These are phyloP conservation scores for Rhynchonema sp. DNA, from an alignment of 2,888 invertebrate species.

Conservation along the genomic window DNA sequence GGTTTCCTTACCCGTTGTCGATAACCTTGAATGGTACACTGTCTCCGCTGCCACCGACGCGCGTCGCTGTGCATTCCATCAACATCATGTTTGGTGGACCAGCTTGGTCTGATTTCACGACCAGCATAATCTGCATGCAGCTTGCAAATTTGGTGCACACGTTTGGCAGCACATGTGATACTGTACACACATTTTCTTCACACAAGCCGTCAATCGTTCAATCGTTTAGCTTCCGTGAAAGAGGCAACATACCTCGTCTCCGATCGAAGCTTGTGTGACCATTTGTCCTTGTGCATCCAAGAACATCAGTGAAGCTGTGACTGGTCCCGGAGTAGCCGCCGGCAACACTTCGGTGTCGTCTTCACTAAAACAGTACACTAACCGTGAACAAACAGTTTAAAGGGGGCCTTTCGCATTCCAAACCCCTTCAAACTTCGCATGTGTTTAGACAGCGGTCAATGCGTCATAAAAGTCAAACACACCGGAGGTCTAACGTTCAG, in stretches of 20 bases:
- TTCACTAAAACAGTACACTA: too few species aligned
- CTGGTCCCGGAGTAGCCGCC: constrained; percentile 26
- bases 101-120: constrained; percentile 24
- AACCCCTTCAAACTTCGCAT: not conserved
- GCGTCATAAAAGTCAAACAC: too few species aligned
- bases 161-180: not conserved
- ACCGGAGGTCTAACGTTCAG: too few species aligned
- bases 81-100: constrained; percentile 29
- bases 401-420: not conserved
- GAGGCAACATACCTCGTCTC: constrained; percentile 19
- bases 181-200: not conserved
- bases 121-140: constrained; percentile 10
- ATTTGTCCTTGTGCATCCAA: constrained; percentile 21
- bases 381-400: too few species aligned
- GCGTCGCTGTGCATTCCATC: constrained; percentile 26
- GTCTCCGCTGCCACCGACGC: constrained; percentile 26
- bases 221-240: too few species aligned
- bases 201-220: not conserved
- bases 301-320: constrained; percentile 24
- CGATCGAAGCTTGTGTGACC: constrained; percentile 21
- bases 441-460: too few species aligned
- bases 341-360: constrained; percentile 23
- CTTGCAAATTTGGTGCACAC: not conserved
- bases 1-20: not conserved
- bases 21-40: constrained; percentile 25